Base-by-base conservation (phyloP, 2,797 vertebrate species). In the Sorex maritimensis region DNA sequence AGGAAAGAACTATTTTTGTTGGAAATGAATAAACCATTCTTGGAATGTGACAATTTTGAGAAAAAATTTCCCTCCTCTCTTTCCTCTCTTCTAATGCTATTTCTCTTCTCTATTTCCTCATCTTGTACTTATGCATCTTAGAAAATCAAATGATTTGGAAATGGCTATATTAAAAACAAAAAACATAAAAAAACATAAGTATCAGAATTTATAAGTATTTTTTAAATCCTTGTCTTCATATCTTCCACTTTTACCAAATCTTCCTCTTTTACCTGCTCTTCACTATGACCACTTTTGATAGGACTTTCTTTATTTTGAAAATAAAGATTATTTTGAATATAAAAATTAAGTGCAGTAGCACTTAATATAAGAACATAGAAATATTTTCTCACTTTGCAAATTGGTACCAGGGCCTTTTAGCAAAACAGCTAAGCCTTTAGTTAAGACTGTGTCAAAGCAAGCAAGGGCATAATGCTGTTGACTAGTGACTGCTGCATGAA, bases 401-500 rank as follows among this genome's bases (percentile, higher is more conserved):
- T 58, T 83, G 34, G 4, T 69, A 69, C 4, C 1, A 61, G n/a
- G 84, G 82, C 19, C 86, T 14, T 14, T 92, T 84, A 75, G 2
- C 14, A 63, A 4, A 5, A 26, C 12, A 67, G 34, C 24, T 67
- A 74, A 28, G 1, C 38, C 49, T 79, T 85, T 58, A 73, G 58
- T 75, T 80, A 78, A 71, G 34, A 88, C n/a, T 77, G 5, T 79
- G 10, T 14, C 26, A 71, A 61, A 82, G 6, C 13, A 86, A 93
- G 87, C 6, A 41, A 90, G 61, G 63, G 11, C 90, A 38, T 68
- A 19, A 55, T 26, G 5, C 6, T 71, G n/a, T 28, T 74, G 26
- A 2, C 73, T 24, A 77, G 9, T 81, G 2, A 90, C 83, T 79
- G 81, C 91, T 93, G 83, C 82, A 58, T 75, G 8, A 34, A 61